Conservation (phyloP, 2,113 vertebrate species). For the Noctilio leporinus region DNA sequence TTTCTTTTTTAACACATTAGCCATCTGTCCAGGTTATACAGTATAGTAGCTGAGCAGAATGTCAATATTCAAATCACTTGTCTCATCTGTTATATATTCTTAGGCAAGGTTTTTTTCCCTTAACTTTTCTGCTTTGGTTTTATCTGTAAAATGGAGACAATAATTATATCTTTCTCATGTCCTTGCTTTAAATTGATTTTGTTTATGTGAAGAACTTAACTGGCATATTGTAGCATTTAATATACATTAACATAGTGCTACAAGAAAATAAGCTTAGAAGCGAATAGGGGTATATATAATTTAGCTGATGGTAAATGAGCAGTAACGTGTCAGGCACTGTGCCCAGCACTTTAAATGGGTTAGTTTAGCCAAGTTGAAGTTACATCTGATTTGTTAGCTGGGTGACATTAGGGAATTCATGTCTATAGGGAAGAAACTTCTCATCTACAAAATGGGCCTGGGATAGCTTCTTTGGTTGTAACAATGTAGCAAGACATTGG, state of each 20-base stretch:
- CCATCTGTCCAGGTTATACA: no score
- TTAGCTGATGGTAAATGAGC: not conserved
- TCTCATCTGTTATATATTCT: not conserved
- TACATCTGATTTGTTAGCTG: not conserved
- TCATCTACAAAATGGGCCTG: not conserved
- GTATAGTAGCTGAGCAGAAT: not conserved
- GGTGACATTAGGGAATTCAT: not conserved
- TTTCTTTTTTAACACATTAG: not conserved
- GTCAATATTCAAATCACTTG: not conserved
- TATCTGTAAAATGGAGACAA: not conserved
- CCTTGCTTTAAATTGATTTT: not conserved
- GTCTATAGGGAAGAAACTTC: not conserved
- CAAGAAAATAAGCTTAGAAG: no score
- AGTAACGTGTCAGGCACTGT: no score
- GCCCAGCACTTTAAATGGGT: no score
- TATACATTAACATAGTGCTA: not conserved
- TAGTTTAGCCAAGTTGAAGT: not conserved
- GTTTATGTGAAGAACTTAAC: not conserved
- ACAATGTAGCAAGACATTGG: not conserved
- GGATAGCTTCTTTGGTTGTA: not conserved
- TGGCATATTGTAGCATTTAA: rapidly evolving
- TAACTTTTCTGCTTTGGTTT: not conserved
- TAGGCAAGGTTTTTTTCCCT: not conserved
- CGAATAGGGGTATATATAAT: rapidly evolving
- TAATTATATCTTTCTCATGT: not conserved